A percentile compares a stretch with the other conserved stretches of the same genome.
Evolutionary conservation across 2,888 invertebrate genomes (phyloP).

Genomic region (Norana najaformis): DNA sequence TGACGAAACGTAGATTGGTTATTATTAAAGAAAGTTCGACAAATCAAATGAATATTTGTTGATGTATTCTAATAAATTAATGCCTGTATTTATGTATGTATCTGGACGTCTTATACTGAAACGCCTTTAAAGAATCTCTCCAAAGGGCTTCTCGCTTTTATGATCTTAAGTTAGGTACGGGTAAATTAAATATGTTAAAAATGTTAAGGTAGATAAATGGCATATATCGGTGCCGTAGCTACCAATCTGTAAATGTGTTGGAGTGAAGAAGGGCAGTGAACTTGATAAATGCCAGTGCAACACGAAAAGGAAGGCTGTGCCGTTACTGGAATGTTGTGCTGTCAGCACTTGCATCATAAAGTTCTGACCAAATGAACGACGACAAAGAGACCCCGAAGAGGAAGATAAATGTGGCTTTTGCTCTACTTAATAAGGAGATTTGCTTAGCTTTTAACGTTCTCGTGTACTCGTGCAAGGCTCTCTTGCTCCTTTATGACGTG

Average conservation of each 20-base stretch:
- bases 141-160: neutral
- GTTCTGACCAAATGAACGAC: too few relatives aligned
- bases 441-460: too few relatives aligned
- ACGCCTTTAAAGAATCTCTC: neutral
- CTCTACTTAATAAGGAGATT: too few relatives aligned
- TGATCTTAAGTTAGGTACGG: neutral
- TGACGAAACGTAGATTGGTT: too few relatives aligned
- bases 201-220: neutral
- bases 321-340: neutral
- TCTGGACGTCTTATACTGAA: neutral
- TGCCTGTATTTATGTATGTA: neutral
- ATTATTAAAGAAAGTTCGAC: too few relatives aligned
- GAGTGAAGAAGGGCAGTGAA: neutral
- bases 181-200: neutral
- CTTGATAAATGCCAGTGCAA: neutral
- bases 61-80: too few relatives aligned
- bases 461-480: too few relatives aligned
- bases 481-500: too few relatives aligned
- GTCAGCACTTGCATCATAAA: neutral
- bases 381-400: too few relatives aligned
- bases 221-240: neutral
- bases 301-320: neutral
- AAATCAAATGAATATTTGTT: too few relatives aligned
- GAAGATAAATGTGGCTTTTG: too few relatives aligned
- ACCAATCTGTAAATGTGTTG: neutral